Percentiles rank a stretch among this genome's conserved stretches.
Conservation (phyloP, 1,140 invertebrate species). For the Magallana gigas region DNA sequence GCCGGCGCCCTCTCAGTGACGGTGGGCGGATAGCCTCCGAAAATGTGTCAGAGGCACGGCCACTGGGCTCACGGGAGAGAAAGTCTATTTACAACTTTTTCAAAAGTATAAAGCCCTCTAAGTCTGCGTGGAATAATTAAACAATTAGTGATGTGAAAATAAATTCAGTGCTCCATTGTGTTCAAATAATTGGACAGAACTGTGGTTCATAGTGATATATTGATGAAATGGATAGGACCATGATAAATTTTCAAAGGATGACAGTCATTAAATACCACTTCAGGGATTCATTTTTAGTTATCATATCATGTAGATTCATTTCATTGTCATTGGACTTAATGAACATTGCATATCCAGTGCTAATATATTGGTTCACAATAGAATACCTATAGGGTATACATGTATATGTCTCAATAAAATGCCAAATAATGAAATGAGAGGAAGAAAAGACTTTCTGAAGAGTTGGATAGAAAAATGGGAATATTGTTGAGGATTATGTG, state of each 20-base stretch:
- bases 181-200: conserved; percentile 37
- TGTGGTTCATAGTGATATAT: conserved; percentile 15
- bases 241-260: not conserved
- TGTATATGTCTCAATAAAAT: conserved; percentile 1
- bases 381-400: not conserved
- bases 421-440: conserved; percentile 10
- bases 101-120: conserved; percentile 66
- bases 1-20: conserved; percentile 65
- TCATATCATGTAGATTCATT: not conserved
- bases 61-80: conserved; percentile 50
- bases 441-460: not conserved
- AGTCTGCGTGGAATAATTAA: conserved; percentile 63
- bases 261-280: conserved; percentile 7
- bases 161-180: conserved; percentile 31
- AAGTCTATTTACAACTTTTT: conserved; percentile 62
- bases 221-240: conserved; percentile 1
- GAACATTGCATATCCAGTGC: not conserved
- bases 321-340: not conserved
- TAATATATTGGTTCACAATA: not conserved
- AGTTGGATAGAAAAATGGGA: not conserved
- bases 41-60: conserved; percentile 20
- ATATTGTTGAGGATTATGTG: not conserved
- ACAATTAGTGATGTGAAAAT: not conserved
- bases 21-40: conserved; percentile 57
- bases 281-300: conserved; percentile 4